Conservation (phyloP, 2,888 invertebrate genomes). For the Branchellion lobata region DNA sequence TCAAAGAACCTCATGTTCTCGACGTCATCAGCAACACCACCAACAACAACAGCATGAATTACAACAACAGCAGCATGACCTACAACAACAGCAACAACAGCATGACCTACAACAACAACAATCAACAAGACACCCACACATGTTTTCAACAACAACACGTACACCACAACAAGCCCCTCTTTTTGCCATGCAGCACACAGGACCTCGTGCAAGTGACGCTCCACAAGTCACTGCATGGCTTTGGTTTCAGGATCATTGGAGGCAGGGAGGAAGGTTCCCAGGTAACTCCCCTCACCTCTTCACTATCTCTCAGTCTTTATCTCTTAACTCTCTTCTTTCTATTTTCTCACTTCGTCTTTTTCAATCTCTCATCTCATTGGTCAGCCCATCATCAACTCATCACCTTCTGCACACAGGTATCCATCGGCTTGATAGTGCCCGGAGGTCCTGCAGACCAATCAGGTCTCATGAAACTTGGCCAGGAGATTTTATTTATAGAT, state of each 20-base stretch:
- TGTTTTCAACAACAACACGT: background rate
- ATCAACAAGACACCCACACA: background rate
- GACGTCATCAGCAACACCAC: background rate
- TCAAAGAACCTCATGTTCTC: background rate
- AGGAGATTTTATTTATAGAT: conserved; percentile 32
- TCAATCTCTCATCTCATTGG: no score
- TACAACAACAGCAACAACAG: background rate
- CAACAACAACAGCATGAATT: background rate
- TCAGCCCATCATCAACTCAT: no score
- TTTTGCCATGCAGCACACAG: background rate
- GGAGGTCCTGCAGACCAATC: conserved; percentile 30
- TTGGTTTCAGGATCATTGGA: conserved; percentile 96
- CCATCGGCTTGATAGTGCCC: conserved; percentile 32
- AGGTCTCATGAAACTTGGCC: conserved; percentile 30
- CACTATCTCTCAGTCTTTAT: no score
- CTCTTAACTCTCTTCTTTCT: no score
- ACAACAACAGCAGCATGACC: background rate
- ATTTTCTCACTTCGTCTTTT: no score
- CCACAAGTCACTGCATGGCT: conserved; percentile 67
- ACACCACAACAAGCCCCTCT: background rate
- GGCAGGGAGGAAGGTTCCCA: conserved; percentile 93
- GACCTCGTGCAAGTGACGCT: conserved; percentile 1
- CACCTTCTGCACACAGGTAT: no score
- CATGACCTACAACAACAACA: background rate
- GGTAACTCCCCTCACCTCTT: conserved; percentile 69